These are phyloP conservation scores for Melikaiella ostensackeni DNA, from an alignment of 2,888 invertebrate genomes.

Conservation along the genomic window DNA sequence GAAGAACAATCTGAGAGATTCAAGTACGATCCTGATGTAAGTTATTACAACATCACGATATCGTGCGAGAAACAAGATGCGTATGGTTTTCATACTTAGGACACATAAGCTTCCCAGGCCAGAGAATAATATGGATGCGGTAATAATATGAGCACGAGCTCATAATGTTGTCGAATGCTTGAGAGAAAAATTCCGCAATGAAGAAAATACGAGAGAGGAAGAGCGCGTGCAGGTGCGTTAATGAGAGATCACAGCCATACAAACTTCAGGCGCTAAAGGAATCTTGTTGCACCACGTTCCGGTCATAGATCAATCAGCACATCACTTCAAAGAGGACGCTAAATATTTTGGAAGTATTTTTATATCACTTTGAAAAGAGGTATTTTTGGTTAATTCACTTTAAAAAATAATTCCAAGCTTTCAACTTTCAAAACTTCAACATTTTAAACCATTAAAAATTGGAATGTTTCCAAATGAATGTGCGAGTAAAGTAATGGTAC, in stretches of 20 bases:
- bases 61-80: slow-evolving; percentile 12
- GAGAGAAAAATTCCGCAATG: slow-evolving; percentile 37
- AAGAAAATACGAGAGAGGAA: slow-evolving; percentile 50
- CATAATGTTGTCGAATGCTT: slow-evolving; percentile 38
- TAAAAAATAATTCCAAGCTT: too few species aligned
- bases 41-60: slow-evolving; percentile 14
- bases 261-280: background rate
- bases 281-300: slow-evolving; percentile 27
- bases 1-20: background rate
- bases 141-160: slow-evolving; percentile 54
- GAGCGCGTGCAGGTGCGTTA: slow-evolving; percentile 50
- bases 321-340: background rate
- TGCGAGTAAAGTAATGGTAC: too few species aligned
- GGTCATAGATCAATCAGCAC: slow-evolving; percentile 3
- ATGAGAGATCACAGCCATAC: slow-evolving; percentile 45
- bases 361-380: too few species aligned
- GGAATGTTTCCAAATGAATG: too few species aligned
- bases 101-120: slow-evolving; percentile 49
- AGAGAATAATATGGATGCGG: slow-evolving; percentile 48
- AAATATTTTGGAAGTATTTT: too few species aligned
- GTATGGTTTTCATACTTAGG: slow-evolving; percentile 37
- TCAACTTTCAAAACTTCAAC: too few species aligned
- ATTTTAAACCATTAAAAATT: too few species aligned
- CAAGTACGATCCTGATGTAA: background rate
- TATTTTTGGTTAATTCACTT: too few species aligned